Evolutionary conservation across 2,113 vertebrate genomes (phyloP), one percentile per base, ranked within the genome.

Genomic region (Dromiciops gliroides): DNA sequence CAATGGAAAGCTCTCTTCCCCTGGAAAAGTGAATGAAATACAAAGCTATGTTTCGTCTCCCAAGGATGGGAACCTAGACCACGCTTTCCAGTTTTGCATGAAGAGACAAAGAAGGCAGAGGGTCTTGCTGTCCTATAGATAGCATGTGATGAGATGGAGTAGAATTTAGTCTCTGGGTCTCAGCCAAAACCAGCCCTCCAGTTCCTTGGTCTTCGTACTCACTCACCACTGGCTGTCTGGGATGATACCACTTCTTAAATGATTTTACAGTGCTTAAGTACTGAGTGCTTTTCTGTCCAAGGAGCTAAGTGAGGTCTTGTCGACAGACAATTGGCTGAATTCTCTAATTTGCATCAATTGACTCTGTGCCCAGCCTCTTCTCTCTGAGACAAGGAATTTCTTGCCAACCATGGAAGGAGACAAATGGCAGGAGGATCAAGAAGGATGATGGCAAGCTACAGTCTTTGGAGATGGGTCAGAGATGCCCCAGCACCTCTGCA

Each of bases 241-340:
- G 9, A 25, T 50, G 47, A 90, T 50, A 90, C 48, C 89, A 50
- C 48, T 49, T 44, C 89, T 90, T 25, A 0, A 49, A 90, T 90
- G 89, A 90, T 90, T 90, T 90, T 14, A 90, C 88, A 89, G 88
- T 89, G 3, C 89, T 90, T 50, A 90, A 50, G 89, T 90, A 90
- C 89, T 90, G 48, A 90, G 89, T 90, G 48, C 89, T 90, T 90
- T 28, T 90, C 48, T 90, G 26, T 48, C 89, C 28, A 25, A 90
- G 28, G 26, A 90, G 48, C 48, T 49, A 90, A 90, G 89, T 90
- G 48, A 90, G 28, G 89, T 50, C 89, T 50, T 90, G 47, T 49
- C 22, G 89, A 90, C 89, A 90, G 48, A 90, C 89, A 90, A 90
- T 90, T 90, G 89, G 47, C 48, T 90, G 89, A 49, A 90, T 90